A percentile compares a stretch with the other conserved stretches of the same genome.
These are phyloP conservation scores for Drosophila lutescens DNA, from an alignment of 2,888 invertebrate species.

Conservation along the genomic window DNA sequence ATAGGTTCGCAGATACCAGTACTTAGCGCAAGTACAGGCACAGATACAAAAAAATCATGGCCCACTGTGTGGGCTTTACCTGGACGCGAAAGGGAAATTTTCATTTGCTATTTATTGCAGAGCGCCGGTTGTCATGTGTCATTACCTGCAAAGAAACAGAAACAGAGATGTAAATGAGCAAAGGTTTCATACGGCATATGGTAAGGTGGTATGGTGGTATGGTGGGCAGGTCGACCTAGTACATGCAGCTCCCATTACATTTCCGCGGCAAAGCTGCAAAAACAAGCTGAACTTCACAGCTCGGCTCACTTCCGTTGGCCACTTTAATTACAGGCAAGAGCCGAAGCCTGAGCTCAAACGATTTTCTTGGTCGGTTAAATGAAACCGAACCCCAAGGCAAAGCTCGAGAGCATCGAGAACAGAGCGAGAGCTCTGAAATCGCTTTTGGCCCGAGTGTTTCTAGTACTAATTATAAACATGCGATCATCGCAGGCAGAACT, in stretches of 20 bases:
- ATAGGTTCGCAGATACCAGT: constrained; percentile 2
- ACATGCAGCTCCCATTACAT: constrained; percentile 64
- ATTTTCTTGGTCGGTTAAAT: constrained; percentile 71
- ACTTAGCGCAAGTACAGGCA: background rate
- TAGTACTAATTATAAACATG: constrained; percentile 76
- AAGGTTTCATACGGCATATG: background rate
- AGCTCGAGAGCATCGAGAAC: constrained; percentile 61
- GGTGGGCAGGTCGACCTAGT: constrained; percentile 49
- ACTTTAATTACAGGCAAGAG: constrained; percentile 75
- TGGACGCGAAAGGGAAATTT: constrained; percentile 30
- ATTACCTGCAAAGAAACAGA: constrained; percentile 66
- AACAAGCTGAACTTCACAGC: constrained; percentile 67
- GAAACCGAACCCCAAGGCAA: constrained; percentile 74
- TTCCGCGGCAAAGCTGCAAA: constrained; percentile 54
- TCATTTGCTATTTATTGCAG: constrained; percentile 28
- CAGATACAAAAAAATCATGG: constrained; percentile 18
- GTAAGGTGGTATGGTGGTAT: too few species aligned
- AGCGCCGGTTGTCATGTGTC: constrained; percentile 20
- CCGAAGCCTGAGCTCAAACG: constrained; percentile 48
- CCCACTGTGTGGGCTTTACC: constrained; percentile 52
- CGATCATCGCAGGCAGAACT: constrained; percentile 60
- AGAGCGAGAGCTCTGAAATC: constrained; percentile 56
- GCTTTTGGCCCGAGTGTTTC: constrained; percentile 62
- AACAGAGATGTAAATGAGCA: constrained; percentile 30
- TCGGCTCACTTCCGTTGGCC: constrained; percentile 74